Conservation (phyloP, 1,140 invertebrate species). For the Octopus bimaculoides region DNA sequence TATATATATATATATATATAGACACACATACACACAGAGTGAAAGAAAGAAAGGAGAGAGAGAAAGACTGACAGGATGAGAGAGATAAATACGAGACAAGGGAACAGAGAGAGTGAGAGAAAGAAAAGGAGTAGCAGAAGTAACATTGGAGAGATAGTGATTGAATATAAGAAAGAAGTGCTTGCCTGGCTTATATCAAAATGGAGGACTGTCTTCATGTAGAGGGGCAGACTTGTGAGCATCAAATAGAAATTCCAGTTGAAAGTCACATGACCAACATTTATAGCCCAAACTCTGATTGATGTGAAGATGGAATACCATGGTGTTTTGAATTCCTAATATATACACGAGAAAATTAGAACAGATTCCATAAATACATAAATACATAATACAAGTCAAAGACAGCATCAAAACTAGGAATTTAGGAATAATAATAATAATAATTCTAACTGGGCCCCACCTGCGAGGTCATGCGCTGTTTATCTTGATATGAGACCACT, state of each 20-base stretch:
- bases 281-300: constrained; percentile 46
- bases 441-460: too few relatives aligned
- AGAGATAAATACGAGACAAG: neutral
- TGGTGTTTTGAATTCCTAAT: constrained; percentile 39
- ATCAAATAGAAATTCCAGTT: constrained; percentile 55
- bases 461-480: too few relatives aligned
- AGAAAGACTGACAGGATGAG: neutral
- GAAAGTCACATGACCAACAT: constrained; percentile 45
- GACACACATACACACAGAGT: neutral
- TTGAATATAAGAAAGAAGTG: neutral
- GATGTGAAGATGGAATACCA: constrained; percentile 48
- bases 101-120: too few relatives aligned
- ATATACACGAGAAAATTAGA: constrained; percentile 15
- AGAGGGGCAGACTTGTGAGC: constrained; percentile 50
- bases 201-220: constrained; percentile 52
- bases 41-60: neutral
- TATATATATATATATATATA: neutral
- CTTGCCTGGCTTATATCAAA: constrained; percentile 52
- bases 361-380: neutral
- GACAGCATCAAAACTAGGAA: too few relatives aligned
- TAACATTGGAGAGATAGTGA: neutral
- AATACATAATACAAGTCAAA: too few relatives aligned
- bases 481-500: too few relatives aligned
- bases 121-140: too few relatives aligned
- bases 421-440: too few relatives aligned